Conservation (phyloP, 2,113 vertebrate genomes). For the Pogona vitticeps region DNA sequence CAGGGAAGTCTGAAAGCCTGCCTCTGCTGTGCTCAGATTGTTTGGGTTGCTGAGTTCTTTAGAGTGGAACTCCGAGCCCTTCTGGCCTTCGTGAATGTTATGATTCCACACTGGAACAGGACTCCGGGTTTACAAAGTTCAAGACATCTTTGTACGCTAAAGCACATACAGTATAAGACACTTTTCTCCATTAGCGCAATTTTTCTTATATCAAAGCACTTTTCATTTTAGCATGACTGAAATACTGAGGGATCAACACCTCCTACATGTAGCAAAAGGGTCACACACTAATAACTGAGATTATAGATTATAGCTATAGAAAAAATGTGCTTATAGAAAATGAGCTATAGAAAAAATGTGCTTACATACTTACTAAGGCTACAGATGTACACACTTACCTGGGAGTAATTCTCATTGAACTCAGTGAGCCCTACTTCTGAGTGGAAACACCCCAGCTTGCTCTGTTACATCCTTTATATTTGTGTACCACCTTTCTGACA, state of each 20-base stretch:
- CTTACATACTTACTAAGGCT: background rate
- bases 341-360: background rate
- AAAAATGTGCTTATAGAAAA: conserved; percentile 31
- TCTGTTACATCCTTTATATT: background rate
- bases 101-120: background rate
- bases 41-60: background rate
- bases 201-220: conserved; percentile 23
- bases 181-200: background rate
- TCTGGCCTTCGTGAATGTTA: background rate
- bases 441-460: background rate
- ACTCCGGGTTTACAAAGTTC: conserved; percentile 6
- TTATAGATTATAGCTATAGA: conserved; percentile 12
- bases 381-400: background rate
- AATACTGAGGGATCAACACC: conserved; percentile 31
- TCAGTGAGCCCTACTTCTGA: background rate
- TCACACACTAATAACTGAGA: conserved; percentile 5
- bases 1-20: background rate
- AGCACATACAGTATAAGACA: background rate
- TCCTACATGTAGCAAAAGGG: background rate
- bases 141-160: background rate
- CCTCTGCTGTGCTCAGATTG: background rate
- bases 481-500: background rate
- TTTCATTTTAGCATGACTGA: conserved; percentile 32
- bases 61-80: background rate
- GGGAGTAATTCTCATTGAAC: background rate